Evolutionary conservation across 2,888 invertebrate genomes (phyloP).

Genomic region (Ochropacha duplaris): DNA sequence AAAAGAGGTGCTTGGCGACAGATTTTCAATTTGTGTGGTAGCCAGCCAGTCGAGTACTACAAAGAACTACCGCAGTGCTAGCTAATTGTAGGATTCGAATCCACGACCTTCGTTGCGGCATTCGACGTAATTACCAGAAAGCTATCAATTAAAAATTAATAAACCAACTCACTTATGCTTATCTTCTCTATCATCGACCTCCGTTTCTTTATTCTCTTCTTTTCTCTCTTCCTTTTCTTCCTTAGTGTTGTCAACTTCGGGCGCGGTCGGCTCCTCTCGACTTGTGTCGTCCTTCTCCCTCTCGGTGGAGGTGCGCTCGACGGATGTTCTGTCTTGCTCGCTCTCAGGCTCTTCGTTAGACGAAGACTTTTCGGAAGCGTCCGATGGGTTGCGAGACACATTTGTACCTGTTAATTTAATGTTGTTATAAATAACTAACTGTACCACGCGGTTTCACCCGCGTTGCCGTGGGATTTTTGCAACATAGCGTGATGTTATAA

Average conservation of each 20-base stretch:
- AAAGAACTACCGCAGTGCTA: too few species aligned
- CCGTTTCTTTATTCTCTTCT: slow-evolving; percentile 31
- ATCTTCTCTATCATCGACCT: slow-evolving; percentile 32
- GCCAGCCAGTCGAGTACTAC: too few species aligned
- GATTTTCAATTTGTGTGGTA: too few species aligned
- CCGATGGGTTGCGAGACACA: slow-evolving; percentile 74
- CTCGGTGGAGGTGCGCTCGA: slow-evolving; percentile 31
- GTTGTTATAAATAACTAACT: too few species aligned
- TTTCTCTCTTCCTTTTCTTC: slow-evolving; percentile 32
- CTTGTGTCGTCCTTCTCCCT: slow-evolving; percentile 24
- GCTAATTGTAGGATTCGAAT: too few species aligned
- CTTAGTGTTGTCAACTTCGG: slow-evolving; percentile 18
- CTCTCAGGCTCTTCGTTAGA: slow-evolving; percentile 33
- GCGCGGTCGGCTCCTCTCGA: slow-evolving; percentile 20
- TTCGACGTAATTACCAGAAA: too few species aligned
- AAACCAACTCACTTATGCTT: slow-evolving; percentile 48
- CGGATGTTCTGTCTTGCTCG: slow-evolving; percentile 33
- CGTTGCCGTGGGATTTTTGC: too few species aligned
- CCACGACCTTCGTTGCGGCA: too few species aligned
- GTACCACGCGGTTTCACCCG: too few species aligned
- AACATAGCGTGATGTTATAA: too few species aligned
- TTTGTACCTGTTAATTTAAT: slow-evolving; percentile 52
- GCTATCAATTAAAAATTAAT: too few species aligned
- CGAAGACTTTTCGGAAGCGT: slow-evolving; percentile 58
- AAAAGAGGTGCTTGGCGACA: too few species aligned